Evolutionary conservation across 2,113 vertebrate genomes (phyloP).

Genomic region (Tetrao urogallus): DNA sequence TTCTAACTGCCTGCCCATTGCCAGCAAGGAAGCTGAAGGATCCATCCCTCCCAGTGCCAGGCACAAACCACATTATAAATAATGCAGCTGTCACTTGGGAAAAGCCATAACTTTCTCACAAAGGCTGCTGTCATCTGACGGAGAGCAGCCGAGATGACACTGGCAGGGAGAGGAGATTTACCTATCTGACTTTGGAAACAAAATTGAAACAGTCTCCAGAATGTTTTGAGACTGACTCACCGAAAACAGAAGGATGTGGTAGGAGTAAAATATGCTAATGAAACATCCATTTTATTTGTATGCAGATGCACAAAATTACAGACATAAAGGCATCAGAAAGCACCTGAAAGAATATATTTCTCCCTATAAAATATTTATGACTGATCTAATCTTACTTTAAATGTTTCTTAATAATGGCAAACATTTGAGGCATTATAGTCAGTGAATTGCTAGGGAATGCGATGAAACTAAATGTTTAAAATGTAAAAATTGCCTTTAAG

Average conservation of each 20-base stretch:
- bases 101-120: background rate
- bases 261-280: conserved; percentile 8
- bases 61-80: accelerated
- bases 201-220: background rate
- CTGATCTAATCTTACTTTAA: conserved; percentile 25
- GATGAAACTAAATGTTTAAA: conserved; percentile 49
- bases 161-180: background rate
- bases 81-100: background rate
- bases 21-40: background rate
- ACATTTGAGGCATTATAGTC: conserved; percentile 1
- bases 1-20: background rate
- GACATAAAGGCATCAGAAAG: conserved; percentile 1
- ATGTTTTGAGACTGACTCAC: background rate
- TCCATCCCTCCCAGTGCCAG: background rate
- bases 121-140: background rate
- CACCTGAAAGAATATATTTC: conserved; percentile 19
- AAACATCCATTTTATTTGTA: conserved; percentile 7
- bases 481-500: conserved; percentile 53
- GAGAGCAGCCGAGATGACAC: background rate
- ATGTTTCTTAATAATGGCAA: conserved; percentile 52
- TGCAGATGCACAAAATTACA: conserved; percentile 27
- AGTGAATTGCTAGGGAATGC: conserved; percentile 20
- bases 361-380: conserved; percentile 54
- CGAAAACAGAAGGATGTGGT: background rate
- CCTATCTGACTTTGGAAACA: background rate